Evolutionary conservation across 2,113 vertebrate species (phyloP).

Genomic region (Merops nubicus): DNA sequence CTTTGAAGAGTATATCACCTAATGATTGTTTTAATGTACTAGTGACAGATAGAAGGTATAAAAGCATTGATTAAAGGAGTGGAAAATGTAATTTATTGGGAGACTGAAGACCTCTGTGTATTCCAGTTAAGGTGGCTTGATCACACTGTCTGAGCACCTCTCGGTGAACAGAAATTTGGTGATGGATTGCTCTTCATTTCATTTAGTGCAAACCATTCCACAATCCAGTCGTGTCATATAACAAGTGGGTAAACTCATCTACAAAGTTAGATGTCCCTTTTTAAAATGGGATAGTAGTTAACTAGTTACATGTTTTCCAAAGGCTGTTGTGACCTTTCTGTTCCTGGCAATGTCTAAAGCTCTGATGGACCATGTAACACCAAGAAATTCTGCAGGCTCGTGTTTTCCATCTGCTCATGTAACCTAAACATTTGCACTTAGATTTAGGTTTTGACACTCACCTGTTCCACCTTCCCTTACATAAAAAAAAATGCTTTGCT

Average conservation of each 20-base stretch:
- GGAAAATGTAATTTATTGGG: background rate
- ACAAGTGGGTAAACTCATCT: background rate
- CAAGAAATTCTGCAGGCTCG: background rate
- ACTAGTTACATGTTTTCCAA: background rate
- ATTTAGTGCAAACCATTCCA: background rate
- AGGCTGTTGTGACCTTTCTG: background rate
- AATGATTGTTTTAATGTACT: slow-evolving; percentile 24
- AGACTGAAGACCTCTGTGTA: background rate
- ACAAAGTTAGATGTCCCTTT: background rate
- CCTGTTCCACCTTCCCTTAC: background rate
- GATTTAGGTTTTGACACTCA: background rate
- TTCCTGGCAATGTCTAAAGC: background rate
- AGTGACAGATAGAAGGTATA: background rate
- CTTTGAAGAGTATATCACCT: background rate
- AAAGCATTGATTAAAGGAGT: background rate
- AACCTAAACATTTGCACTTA: background rate
- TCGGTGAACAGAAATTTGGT: background rate
- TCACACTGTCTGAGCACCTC: background rate
- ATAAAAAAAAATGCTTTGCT: background rate
- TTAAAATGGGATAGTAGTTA: background rate
- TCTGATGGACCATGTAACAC: background rate
- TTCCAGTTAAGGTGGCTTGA: background rate
- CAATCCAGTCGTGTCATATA: background rate
- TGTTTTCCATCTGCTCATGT: background rate
- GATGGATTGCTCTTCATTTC: background rate